Percentiles rank a stretch among this genome's conserved stretches.
These are phyloP conservation scores for Hexactinellida sp. DNA, from an alignment of 37 sponge, comb jelly and placozoan genomes.

Conservation along the genomic window DNA sequence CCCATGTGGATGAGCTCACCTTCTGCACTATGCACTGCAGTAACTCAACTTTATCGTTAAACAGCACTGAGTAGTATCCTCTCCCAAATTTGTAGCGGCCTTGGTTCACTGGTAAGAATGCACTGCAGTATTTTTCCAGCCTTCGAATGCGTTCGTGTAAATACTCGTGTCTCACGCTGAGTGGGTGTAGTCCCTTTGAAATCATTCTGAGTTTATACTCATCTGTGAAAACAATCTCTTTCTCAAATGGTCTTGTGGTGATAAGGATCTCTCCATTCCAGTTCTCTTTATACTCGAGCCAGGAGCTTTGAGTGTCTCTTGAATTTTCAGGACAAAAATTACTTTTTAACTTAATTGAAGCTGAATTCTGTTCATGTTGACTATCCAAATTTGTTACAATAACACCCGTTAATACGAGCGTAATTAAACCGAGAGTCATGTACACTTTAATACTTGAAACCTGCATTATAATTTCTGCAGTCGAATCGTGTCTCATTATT, in stretches of 20 bases:
- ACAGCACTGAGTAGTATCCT: background rate
- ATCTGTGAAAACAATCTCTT: background rate
- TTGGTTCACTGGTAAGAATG: background rate
- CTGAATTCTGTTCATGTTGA: too few relatives aligned
- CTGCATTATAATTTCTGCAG: too few relatives aligned
- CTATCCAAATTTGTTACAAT: too few relatives aligned
- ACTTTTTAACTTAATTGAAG: too few relatives aligned
- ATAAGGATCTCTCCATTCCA: background rate
- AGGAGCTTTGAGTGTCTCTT: too few relatives aligned
- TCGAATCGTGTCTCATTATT: too few relatives aligned
- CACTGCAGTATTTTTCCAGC: background rate
- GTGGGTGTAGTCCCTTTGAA: background rate
- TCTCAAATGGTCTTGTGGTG: background rate
- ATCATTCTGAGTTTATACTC: background rate
- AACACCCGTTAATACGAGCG: too few relatives aligned
- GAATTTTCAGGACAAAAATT: too few relatives aligned
- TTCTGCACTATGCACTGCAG: background rate
- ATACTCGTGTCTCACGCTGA: background rate
- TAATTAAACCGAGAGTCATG: too few relatives aligned
- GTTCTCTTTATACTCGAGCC: background rate
- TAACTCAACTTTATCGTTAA: background rate
- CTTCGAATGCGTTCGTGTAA: background rate
- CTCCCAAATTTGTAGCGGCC: background rate
- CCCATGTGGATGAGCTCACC: background rate
- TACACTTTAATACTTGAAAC: too few relatives aligned